Evolutionary conservation across 37 sponge, comb jelly and placozoan genomes (phyloP).

Genomic region (Hormiphora californensis): DNA sequence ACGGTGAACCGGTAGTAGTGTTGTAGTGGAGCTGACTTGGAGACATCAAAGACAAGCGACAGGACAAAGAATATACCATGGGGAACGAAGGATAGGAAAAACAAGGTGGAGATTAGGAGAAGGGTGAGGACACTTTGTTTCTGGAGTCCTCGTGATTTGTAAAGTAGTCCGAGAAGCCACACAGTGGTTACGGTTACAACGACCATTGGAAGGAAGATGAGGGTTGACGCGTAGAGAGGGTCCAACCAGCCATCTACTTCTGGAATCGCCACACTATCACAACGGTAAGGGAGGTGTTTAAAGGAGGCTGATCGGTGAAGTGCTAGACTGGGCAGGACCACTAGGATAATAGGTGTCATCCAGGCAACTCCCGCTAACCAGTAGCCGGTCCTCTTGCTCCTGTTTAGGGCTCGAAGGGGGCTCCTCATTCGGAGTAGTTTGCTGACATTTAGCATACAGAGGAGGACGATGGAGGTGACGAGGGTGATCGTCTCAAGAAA

Average conservation of each 20-base stretch:
- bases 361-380: not conserved
- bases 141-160: conserved; percentile 4
- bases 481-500: not conserved
- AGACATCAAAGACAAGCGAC: too few relatives aligned
- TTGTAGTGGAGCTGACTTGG: not conserved
- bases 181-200: not conserved
- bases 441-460: conserved; percentile 6
- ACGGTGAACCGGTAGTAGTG: not conserved
- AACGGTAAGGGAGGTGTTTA: not conserved
- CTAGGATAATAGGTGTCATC: conserved; percentile 11
- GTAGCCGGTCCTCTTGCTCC: conserved; percentile 32
- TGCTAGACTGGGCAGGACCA: not conserved
- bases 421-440: not conserved
- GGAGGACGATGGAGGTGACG: not conserved
- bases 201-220: not conserved
- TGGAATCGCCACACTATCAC: not conserved
- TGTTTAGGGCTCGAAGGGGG: not conserved
- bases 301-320: not conserved
- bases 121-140: conserved; percentile 39
- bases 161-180: conserved; percentile 3
- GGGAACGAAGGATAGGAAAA: not conserved
- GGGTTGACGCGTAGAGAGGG: conserved; percentile 2
- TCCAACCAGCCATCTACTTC: conserved; percentile 2
- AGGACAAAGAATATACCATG: not conserved
- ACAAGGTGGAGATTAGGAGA: not conserved